Evolutionary conservation across 2,888 invertebrate genomes (phyloP), one percentile per base, ranked within the genome.

Genomic region (Lucinisca nassula): DNA sequence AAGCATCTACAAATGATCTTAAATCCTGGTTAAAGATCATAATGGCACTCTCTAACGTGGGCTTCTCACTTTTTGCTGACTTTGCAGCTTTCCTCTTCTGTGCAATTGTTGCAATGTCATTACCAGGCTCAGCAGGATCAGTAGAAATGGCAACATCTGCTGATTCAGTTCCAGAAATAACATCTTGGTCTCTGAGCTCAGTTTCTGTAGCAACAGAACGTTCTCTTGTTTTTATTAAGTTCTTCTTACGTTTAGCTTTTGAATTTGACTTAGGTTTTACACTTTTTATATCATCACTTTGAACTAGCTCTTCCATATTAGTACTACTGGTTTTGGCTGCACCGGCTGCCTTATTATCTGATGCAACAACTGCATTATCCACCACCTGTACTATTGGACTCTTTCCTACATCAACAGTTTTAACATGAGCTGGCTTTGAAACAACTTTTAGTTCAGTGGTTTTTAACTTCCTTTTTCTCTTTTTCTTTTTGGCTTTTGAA

Each of bases 1-100:
- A 94, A n/a, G 92, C 93, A n/a, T 94, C 93, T 0, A 94, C 92
- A 84, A 89, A 95, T 1, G 92, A 82, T 17, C 87, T 84, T 3
- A 93, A 77, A 51, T 92, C 93, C 21, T 85, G 74, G 37, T 93
- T 93, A 58, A 91, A 92, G 30, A 67, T 14, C 17, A 12, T 8
- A 17, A 8, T 30, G 10, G 6, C 21, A 4, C 35, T n/a, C 27
- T 32, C 24, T 24, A 27, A 30, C 21, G 17, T 10, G 3, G 24
- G 3, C 2, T 70, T 30, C 8, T 0, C 6, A 0, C 2, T 4
- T 14, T 3, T 27, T 3, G 12, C 32, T 21, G 10, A n/a, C 2
- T 45, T 14, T 8, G 10, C 67, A 40, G 14, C 38, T 27, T 73
- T 38, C 27, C 4, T 37, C 3, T 38, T 8, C 24, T 55, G n/a